Conservation (phyloP, 2,888 invertebrate species). For the Steinernema carpocapsae region DNA sequence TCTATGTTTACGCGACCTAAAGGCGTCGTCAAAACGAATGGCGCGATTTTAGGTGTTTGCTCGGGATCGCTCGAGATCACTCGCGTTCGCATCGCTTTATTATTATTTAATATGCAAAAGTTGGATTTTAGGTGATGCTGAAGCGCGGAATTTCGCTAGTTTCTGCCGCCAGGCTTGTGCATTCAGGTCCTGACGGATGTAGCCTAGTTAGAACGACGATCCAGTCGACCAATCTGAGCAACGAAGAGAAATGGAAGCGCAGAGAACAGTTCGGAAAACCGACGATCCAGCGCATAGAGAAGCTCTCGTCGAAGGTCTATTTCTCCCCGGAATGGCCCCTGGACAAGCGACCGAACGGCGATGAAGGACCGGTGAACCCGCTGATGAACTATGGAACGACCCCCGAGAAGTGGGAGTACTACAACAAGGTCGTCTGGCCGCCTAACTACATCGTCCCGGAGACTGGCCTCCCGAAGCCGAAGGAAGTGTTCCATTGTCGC, state of each 20-base stretch:
- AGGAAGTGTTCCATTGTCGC: conserved; percentile 57
- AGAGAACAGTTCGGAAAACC: conserved; percentile 42
- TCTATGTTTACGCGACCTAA: too few species aligned
- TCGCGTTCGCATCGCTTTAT: too few species aligned
- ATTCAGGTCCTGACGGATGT: background rate
- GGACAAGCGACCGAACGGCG: conserved; percentile 53
- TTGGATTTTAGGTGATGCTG: conserved; percentile 15
- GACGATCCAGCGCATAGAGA: conserved; percentile 51
- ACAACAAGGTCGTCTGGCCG: conserved; percentile 68
- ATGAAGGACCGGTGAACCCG: conserved; percentile 57
- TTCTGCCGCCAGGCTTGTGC: background rate
- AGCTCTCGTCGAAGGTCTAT: conserved; percentile 50
- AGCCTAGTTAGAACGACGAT: background rate
- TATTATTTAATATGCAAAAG: background rate
- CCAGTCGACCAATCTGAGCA: background rate
- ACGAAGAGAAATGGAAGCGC: conserved; percentile 41
- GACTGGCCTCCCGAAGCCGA: conserved; percentile 64
- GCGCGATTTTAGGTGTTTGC: too few species aligned
- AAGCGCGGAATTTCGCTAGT: conserved; percentile 8
- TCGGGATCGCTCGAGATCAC: too few species aligned
- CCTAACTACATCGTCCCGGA: conserved; percentile 65
- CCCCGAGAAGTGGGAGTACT: conserved; percentile 69
- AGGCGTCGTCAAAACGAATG: too few species aligned
- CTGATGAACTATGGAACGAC: conserved; percentile 61
- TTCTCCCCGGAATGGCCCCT: conserved; percentile 67